These are phyloP conservation scores for Bhutanitis thaidina DNA, from an alignment of 2,888 invertebrate genomes.

Conservation along the genomic window DNA sequence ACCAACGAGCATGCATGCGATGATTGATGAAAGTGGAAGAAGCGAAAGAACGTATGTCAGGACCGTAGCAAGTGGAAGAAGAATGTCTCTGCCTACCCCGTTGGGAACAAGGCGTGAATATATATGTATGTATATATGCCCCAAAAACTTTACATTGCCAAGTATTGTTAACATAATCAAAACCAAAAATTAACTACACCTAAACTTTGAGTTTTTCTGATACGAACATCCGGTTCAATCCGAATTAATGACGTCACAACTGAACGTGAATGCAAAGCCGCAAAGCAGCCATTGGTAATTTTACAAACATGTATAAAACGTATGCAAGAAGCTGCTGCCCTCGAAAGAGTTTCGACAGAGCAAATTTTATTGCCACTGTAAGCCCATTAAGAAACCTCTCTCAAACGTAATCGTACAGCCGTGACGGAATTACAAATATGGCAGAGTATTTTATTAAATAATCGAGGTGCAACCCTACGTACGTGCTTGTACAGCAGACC, in stretches of 20 bases:
- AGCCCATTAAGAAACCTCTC: background rate
- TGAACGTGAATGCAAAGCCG: background rate
- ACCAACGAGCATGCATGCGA: too few species aligned
- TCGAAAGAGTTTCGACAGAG: background rate
- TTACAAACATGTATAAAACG: background rate
- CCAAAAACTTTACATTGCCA: too few species aligned
- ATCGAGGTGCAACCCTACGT: constrained; percentile 11
- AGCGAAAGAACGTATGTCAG: too few species aligned
- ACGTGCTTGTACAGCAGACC: constrained; percentile 1
- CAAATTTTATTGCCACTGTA: background rate
- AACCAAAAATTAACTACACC: too few species aligned
- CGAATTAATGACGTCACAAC: background rate
- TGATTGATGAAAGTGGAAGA: too few species aligned
- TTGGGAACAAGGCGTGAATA: too few species aligned
- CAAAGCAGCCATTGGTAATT: background rate
- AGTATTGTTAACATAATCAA: too few species aligned
- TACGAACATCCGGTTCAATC: constrained; percentile 1
- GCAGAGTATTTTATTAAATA: constrained; percentile 10
- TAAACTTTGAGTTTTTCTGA: background rate
- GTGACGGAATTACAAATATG: constrained; percentile 4
- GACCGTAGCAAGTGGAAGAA: too few species aligned
- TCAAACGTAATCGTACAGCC: background rate
- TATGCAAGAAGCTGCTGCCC: background rate
- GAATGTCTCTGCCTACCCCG: too few species aligned
- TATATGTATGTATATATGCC: too few species aligned